Conservation (phyloP, 2,888 invertebrate species). For the Drosophila peninsularis region DNA sequence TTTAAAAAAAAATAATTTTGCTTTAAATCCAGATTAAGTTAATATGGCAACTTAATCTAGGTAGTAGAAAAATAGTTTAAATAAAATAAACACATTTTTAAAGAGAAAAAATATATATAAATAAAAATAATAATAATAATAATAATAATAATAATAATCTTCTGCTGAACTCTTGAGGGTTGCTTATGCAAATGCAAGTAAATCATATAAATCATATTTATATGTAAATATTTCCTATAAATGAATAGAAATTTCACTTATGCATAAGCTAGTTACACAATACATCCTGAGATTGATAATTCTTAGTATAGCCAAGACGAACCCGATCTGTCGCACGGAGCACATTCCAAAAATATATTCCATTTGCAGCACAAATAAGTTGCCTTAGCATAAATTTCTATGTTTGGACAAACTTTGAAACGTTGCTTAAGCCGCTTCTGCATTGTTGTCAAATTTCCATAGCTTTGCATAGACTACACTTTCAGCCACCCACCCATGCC, state of each 20-base stretch:
- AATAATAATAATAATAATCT: too few relatives aligned
- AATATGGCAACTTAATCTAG: too few relatives aligned
- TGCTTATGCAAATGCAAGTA: too few relatives aligned
- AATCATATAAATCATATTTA: too few relatives aligned
- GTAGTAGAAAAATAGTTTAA: too few relatives aligned
- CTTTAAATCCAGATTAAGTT: too few relatives aligned
- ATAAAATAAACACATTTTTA: too few relatives aligned
- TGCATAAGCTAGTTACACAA: neutral
- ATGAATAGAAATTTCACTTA: neutral
- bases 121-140: too few relatives aligned
- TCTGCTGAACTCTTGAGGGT: too few relatives aligned
- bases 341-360: neutral
- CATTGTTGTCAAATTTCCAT: conserved; percentile 18
- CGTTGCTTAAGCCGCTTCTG: conserved; percentile 36
- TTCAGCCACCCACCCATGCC: neutral
- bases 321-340: neutral
- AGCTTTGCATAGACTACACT: conserved; percentile 8
- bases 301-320: neutral
- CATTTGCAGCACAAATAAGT: neutral
- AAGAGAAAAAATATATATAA: too few relatives aligned
- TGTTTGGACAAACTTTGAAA: conserved; percentile 31
- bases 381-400: neutral
- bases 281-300: neutral
- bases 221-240: neutral
- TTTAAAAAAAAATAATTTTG: too few relatives aligned